Percentiles rank a stretch among this genome's conserved stretches.
phyloP scores from a whole-genome alignment of 2,888 invertebrate species.

The Lasius fuliginosus region DNA sequence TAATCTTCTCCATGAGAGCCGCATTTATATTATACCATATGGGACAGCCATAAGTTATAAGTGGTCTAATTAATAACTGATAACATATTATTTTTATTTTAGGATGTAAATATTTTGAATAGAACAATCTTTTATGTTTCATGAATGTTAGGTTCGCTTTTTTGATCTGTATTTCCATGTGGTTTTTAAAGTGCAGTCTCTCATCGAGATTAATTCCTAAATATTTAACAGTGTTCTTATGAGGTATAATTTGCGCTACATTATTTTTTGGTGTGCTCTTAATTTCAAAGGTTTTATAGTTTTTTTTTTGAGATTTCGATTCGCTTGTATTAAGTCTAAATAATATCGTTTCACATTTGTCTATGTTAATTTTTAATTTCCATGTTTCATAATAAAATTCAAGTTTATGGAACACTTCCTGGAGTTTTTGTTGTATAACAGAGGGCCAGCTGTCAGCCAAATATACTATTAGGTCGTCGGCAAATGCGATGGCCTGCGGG shows the following conservation, averaged over 20 bases:
- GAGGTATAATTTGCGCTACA: slow-evolving; percentile 8
- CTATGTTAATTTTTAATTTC: slow-evolving; percentile 14
- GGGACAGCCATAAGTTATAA: slow-evolving; percentile 64
- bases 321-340: no score
- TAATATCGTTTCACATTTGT: background rate
- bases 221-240: slow-evolving; percentile 58
- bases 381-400: slow-evolving; percentile 12
- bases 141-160: no score
- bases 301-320: no score
- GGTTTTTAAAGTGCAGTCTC: no score
- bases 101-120: slow-evolving; percentile 48
- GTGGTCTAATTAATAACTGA: slow-evolving; percentile 61
- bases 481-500: no score
- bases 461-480: no score
- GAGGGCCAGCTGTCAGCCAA: no score
- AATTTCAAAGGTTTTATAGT: no score
- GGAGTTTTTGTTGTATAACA: no score
- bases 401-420: no score
- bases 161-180: no score
- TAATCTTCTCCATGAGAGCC: slow-evolving; percentile 59
- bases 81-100: slow-evolving; percentile 67
- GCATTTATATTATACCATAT: slow-evolving; percentile 66
- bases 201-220: slow-evolving; percentile 59
- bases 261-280: no score
- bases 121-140: slow-evolving; percentile 53